Conservation (phyloP, 2,888 invertebrate genomes). For the Epistrophe grossulariae region DNA sequence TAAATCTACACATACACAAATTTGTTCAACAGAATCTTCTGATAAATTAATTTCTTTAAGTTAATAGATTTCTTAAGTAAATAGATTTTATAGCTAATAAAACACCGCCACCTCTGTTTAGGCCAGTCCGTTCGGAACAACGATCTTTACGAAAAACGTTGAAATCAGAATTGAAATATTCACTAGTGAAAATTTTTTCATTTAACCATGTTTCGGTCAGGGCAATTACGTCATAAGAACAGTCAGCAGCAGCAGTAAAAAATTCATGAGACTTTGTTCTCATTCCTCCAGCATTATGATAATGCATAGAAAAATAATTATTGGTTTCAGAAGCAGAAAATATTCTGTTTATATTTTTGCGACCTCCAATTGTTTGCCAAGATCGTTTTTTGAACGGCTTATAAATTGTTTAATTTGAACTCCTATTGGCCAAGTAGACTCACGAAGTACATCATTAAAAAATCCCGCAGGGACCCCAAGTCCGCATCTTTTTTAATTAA, state of each 20-base stretch:
- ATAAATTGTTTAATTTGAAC: neutral
- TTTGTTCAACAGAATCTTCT: neutral
- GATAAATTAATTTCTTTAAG: neutral
- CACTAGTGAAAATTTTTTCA: neutral
- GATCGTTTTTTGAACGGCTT: neutral
- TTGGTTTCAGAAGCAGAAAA: no score
- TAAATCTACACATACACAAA: neutral
- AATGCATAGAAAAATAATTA: no score
- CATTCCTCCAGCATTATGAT: no score
- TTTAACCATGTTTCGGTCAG: constrained; percentile 16
- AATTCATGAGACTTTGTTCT: no score
- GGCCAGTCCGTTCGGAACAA: neutral
- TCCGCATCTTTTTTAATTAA: neutral
- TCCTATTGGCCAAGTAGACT: neutral
- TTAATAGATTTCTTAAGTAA: no score
- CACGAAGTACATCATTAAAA: neutral
- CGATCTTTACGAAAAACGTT: neutral
- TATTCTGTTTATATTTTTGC: no score
- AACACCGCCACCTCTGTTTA: neutral
- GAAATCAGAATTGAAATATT: neutral
- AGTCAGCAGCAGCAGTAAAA: neutral
- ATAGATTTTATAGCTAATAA: neutral
- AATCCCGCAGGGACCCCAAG: neutral
- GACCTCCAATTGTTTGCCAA: no score
- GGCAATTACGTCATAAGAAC: constrained; percentile 20